Evolutionary conservation across 2,113 vertebrate species (phyloP).

Genomic region (Ginglymostoma cirratum): DNA sequence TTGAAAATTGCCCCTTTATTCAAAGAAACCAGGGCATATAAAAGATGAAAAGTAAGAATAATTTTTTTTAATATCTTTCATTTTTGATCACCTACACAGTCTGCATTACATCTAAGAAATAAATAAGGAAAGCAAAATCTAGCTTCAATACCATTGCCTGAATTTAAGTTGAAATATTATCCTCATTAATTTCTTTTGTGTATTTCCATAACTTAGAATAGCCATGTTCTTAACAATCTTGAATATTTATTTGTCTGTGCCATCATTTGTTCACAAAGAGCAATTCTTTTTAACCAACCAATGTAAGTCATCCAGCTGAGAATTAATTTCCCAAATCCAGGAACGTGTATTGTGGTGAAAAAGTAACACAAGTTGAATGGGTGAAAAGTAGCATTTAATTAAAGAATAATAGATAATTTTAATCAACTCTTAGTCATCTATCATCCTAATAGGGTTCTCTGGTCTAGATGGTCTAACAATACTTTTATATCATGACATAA

Average conservation of each 20-base stretch:
- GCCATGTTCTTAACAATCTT: not conserved
- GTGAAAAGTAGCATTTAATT: slow-evolving; percentile 29
- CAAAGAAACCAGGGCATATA: not conserved
- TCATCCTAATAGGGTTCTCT: slow-evolving; percentile 21
- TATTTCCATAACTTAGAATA: not conserved
- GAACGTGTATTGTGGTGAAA: not conserved
- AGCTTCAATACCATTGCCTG: not conserved
- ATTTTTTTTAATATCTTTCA: not conserved
- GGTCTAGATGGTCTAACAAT: not conserved
- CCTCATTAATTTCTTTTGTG: not conserved
- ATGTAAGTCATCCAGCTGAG: not conserved
- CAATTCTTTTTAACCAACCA: not conserved
- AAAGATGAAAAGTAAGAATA: not conserved
- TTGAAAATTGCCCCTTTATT: not conserved
- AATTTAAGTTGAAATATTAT: not conserved
- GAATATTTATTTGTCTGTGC: slow-evolving; percentile 2
- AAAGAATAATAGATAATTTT: slow-evolving; percentile 33
- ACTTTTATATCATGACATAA: slow-evolving; percentile 18
- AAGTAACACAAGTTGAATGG: not conserved
- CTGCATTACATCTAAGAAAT: not conserved
- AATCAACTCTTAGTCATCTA: slow-evolving; percentile 4
- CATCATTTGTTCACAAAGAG: not conserved
- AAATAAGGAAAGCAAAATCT: not conserved
- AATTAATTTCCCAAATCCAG: not conserved
- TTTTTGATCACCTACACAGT: not conserved